Evolutionary conservation across 2,113 vertebrate genomes (phyloP).

Genomic region (Picathartes gymnocephalus): DNA sequence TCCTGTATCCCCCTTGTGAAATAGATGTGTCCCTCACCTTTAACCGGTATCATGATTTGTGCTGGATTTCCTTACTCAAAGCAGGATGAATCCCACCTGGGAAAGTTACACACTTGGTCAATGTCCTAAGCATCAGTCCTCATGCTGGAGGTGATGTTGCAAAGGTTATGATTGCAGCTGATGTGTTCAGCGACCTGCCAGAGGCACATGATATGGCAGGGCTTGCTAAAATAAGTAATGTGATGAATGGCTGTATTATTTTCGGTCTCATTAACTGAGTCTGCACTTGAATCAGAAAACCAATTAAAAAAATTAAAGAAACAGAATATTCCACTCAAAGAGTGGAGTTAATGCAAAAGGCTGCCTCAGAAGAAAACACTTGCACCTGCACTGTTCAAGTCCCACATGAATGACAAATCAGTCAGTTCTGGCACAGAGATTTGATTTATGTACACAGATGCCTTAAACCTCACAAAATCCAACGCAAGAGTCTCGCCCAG

Average conservation of each 20-base stretch:
- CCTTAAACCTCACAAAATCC: neutral
- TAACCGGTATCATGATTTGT: neutral
- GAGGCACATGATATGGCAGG: neutral
- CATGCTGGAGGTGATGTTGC: neutral
- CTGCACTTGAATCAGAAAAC: neutral
- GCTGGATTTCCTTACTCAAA: neutral
- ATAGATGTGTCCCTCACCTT: neutral
- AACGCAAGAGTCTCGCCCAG: neutral
- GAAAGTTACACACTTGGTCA: neutral
- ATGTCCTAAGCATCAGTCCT: neutral
- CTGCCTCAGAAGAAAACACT: neutral
- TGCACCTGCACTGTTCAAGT: neutral
- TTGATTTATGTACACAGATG: neutral
- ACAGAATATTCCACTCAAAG: neutral
- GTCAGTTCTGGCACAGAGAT: neutral
- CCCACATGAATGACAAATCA: neutral
- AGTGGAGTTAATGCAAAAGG: neutral
- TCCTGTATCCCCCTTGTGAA: neutral
- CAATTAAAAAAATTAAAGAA: neutral
- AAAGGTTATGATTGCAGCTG: neutral
- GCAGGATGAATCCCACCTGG: neutral
- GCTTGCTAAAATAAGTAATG: neutral
- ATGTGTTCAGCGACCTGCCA: neutral
- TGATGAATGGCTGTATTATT: neutral
- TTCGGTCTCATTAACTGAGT: neutral